These are phyloP conservation scores for Chloroceryle aenea DNA, from an alignment of 2,113 vertebrate species.

Conservation along the genomic window DNA sequence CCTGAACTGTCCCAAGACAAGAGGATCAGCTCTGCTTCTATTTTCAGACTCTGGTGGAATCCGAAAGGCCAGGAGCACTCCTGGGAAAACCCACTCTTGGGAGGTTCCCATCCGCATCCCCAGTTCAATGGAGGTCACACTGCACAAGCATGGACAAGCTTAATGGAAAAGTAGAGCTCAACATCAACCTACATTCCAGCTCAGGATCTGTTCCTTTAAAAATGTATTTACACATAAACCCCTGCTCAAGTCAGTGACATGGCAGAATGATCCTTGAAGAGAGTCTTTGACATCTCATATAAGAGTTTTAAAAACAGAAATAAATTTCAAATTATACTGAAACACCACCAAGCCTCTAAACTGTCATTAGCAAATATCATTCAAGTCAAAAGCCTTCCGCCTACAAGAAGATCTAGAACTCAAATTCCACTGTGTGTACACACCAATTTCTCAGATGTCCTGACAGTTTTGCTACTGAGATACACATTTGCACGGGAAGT, in stretches of 20 bases:
- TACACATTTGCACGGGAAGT: neutral
- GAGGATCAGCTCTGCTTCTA: neutral
- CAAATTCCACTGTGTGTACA: neutral
- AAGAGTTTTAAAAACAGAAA: neutral
- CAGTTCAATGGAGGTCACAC: neutral
- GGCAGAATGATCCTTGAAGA: neutral
- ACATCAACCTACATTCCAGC: neutral
- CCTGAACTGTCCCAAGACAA: neutral
- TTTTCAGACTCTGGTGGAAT: neutral
- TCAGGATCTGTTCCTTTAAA: neutral
- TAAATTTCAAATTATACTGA: neutral
- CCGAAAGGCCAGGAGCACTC: neutral
- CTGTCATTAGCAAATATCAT: neutral
- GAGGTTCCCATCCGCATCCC: neutral
- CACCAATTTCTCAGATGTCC: neutral
- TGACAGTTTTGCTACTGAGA: neutral
- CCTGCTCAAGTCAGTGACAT: neutral
- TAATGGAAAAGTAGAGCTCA: neutral
- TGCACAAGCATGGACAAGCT: neutral
- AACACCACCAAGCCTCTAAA: neutral
- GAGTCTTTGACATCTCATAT: fast-evolving
- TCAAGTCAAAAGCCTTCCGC: neutral
- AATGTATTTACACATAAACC: neutral
- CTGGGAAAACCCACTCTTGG: neutral
- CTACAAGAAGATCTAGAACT: neutral